Percentiles rank a stretch among this genome's conserved stretches.
Conservation (phyloP, 1,140 invertebrate species). For the Panagrolaimus sp. region DNA sequence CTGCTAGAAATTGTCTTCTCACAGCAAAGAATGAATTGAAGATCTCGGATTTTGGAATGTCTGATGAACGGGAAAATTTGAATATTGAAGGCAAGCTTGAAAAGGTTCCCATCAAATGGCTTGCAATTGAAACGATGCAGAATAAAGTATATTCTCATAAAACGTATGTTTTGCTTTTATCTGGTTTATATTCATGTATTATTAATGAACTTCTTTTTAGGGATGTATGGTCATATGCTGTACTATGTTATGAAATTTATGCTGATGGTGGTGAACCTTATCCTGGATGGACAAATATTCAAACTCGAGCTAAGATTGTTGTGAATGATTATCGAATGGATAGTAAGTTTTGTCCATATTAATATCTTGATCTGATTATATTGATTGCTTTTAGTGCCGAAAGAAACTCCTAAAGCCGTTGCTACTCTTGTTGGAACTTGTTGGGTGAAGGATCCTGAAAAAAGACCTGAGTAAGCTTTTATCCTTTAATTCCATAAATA, state of each 20-base stretch:
- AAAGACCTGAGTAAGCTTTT: no score
- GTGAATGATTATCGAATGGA: constrained; percentile 44
- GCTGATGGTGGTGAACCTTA: constrained; percentile 44
- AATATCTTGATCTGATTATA: no score
- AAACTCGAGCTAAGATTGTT: constrained; percentile 45
- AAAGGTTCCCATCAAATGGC: constrained; percentile 72
- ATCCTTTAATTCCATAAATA: no score
- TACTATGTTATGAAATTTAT: constrained; percentile 39
- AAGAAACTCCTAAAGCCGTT: constrained; percentile 32
- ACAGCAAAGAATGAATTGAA: constrained; percentile 33
- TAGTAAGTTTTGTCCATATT: no score
- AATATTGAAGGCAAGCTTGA: constrained; percentile 78
- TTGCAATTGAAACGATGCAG: constrained; percentile 58
- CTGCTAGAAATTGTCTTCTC: constrained; percentile 39
- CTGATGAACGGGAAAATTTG: constrained; percentile 32
- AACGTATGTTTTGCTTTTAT: constrained; percentile 46
- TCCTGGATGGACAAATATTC: constrained; percentile 42
- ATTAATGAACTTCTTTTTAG: not conserved
- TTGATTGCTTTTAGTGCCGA: no score
- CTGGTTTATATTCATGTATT: not conserved
- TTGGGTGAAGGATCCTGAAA: constrained; percentile 30
- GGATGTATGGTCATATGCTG: constrained; percentile 29
- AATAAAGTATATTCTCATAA: constrained; percentile 39
- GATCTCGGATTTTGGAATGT: constrained; percentile 42
- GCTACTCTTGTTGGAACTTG: constrained; percentile 25